These are phyloP conservation scores for Caiman crocodilus DNA, from an alignment of 2,797 vertebrate species.

Conservation along the genomic window DNA sequence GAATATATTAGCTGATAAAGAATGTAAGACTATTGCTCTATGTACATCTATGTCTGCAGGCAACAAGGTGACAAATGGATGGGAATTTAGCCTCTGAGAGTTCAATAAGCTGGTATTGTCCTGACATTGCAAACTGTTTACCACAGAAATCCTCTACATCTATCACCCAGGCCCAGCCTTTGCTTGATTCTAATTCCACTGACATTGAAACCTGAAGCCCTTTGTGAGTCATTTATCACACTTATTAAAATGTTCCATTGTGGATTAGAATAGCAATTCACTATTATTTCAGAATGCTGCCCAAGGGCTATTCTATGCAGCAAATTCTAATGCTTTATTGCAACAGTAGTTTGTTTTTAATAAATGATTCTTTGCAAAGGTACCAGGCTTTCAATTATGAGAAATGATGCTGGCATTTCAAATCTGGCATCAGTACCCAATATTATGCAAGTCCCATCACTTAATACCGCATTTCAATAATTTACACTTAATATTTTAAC, in stretches of 20 bases:
- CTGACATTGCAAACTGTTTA: conserved; percentile 81
- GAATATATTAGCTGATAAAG: conserved; percentile 62
- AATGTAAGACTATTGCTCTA: conserved; percentile 60
- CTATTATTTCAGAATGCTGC: conserved; percentile 85
- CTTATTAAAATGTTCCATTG: conserved; percentile 90
- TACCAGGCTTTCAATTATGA: conserved; percentile 73
- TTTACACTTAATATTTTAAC: conserved; percentile 73
- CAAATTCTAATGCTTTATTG: conserved; percentile 87
- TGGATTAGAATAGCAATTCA: conserved; percentile 89
- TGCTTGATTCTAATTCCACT: conserved; percentile 74
- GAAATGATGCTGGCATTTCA: conserved; percentile 75
- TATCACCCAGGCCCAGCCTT: conserved; percentile 74
- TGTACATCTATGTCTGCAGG: conserved; percentile 57
- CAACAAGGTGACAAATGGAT: conserved; percentile 78
- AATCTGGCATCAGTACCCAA: conserved; percentile 65
- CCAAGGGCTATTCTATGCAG: conserved; percentile 82
- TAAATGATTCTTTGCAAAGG: conserved; percentile 72
- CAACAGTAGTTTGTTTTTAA: conserved; percentile 78
- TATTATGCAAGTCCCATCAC: conserved; percentile 75
- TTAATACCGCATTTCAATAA: conserved; percentile 76
- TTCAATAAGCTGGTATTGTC: conserved; percentile 76
- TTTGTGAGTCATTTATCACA: conserved; percentile 89
- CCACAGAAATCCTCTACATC: conserved; percentile 78
- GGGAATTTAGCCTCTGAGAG: conserved; percentile 74
- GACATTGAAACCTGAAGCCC: conserved; percentile 82